Evolutionary conservation across 2,888 invertebrate species (phyloP), one percentile per base, ranked within the genome.

Genomic region (Drosophila siamana): DNA sequence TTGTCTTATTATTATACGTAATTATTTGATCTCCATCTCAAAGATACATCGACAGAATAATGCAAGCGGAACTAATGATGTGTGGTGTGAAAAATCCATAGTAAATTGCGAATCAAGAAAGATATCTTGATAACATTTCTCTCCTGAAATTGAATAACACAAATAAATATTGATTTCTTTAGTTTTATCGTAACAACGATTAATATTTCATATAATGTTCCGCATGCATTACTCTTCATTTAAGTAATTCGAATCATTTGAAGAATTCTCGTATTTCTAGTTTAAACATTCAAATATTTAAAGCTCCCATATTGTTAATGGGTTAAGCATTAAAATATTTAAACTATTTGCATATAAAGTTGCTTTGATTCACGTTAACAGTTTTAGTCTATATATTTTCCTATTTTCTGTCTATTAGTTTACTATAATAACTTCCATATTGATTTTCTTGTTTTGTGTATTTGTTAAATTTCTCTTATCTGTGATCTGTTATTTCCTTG

Each of bases 141-240:
- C 26, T 30, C 30, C 11, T 4, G 9, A 30, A 30, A 11, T 30
- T 1, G 11, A 11, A 30, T 30, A 11, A 30, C 11, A 11, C 3
- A 4, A 30, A 30, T 33, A 33, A 33, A n/a, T 33, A n/a, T n/a
- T 4, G 4, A 33, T 9, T 33, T 4, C n/a, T 33, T 33, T 33
- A 4, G 30, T 0, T 9, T 4, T 4, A 33, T 6, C 7, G 6
- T 26, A 6, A 26, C 26, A 26, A 26, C 5, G 26, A 6, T 33
- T 33, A 11, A n/a, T 33, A n/a, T 33, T 7, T 13, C 0, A 2
- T 15, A 2, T 38, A 38, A 1, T 3, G 15, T 11, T 24, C 9
- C 38, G 19, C n/a, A 16, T 43, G 66, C 66, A 55, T 66, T 66
- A 43, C 54, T 66, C 43, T 55, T 13, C 9, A n/a, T 43, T 30